phyloP scores from a whole-genome alignment of 2,797 vertebrate species.

The Microtus agrestis region DNA sequence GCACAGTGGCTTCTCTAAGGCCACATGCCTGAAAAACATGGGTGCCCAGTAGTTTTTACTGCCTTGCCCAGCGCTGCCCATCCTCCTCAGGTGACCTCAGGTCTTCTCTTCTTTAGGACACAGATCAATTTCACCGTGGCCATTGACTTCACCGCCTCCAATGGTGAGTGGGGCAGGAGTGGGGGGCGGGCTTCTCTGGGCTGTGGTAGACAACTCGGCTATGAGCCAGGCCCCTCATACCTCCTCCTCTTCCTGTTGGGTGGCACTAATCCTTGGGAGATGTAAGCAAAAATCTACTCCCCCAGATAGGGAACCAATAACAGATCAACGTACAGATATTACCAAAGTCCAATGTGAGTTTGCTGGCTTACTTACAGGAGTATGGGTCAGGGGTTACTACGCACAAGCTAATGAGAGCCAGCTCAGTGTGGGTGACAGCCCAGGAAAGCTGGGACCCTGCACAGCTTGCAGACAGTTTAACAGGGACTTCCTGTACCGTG shows the following conservation, averaged over 20 bases:
- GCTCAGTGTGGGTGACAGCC: not conserved
- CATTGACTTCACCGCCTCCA: slow-evolving; percentile 98
- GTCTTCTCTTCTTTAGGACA: slow-evolving; percentile 88
- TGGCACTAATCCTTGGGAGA: not conserved
- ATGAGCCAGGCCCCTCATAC: not conserved
- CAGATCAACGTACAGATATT: not conserved
- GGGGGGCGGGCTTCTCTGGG: not conserved
- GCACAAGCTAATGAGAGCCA: not conserved
- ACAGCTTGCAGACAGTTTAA: not conserved
- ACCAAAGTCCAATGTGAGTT: not conserved
- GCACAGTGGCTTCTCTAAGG: not conserved
- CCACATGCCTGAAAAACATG: no score
- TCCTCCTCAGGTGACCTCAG: not conserved
- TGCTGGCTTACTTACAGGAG: not conserved
- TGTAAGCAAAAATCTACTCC: not conserved
- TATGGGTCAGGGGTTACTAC: not conserved
- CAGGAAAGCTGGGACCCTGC: not conserved
- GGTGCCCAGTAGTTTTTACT: not conserved
- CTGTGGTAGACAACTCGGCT: not conserved
- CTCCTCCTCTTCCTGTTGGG: not conserved
- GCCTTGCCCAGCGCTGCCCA: not conserved
- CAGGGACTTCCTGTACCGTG: not conserved
- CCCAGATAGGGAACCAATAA: not conserved
- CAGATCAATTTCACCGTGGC: slow-evolving; percentile 99
- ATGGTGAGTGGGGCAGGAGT: slow-evolving; percentile 91